These are phyloP conservation scores for Candidula unifasciata DNA, from an alignment of 2,888 invertebrate genomes.

Conservation along the genomic window DNA sequence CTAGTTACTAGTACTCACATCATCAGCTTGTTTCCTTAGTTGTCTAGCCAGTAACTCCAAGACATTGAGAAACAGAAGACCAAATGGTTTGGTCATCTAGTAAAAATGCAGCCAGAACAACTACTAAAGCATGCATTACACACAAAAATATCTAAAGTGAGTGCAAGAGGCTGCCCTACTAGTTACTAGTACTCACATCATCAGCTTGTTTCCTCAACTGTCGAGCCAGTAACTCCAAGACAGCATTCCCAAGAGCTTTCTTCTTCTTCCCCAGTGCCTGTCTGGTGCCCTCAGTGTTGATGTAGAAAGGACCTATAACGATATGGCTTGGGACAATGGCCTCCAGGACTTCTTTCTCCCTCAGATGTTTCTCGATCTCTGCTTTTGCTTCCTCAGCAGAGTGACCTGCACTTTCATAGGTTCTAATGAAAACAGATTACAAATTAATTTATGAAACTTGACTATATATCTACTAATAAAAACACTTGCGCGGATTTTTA, in stretches of 20 bases:
- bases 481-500: no score
- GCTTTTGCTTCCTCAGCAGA: slow-evolving; percentile 85
- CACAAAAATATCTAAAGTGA: no score
- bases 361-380: slow-evolving; percentile 84
- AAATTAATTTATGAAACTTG: not conserved
- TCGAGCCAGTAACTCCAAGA: slow-evolving; percentile 86
- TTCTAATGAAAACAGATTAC: slow-evolving; percentile 65
- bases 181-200: slow-evolving; percentile 79
- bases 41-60: slow-evolving; percentile 86
- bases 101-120: no score
- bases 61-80: no score
- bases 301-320: slow-evolving; percentile 86
- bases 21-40: slow-evolving; percentile 83
- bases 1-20: slow-evolving; percentile 78
- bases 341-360: slow-evolving; percentile 84
- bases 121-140: no score
- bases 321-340: slow-evolving; percentile 85
- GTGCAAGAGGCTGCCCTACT: no score
- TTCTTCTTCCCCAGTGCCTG: slow-evolving; percentile 85
- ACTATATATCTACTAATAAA: not conserved
- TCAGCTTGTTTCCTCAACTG: slow-evolving; percentile 84
- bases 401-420: slow-evolving; percentile 82
- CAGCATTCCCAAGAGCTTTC: slow-evolving; percentile 83
- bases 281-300: slow-evolving; percentile 85
- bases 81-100: no score